Base-by-base conservation (phyloP, 1,140 invertebrate genomes). In the Leptopilina boulardi region DNA sequence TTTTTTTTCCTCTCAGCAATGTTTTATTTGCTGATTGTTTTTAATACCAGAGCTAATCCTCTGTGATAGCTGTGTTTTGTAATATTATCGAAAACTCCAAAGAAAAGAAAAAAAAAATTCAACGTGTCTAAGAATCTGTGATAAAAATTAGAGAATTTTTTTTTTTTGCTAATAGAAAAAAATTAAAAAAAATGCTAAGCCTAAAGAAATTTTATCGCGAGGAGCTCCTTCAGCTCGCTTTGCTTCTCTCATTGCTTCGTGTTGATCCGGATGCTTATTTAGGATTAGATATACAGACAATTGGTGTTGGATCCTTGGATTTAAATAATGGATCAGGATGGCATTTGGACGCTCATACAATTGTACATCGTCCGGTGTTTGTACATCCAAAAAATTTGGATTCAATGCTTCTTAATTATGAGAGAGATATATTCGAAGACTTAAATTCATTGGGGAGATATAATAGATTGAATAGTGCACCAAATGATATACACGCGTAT, bases 151-250 rank as follows among this genome's bases (percentile, higher is more conserved):
- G 70, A 66, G 34, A 51, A 5, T 51, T 18, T 51, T 42, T 42
- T 42, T 42, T 11, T 11, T 6, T 42, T 9, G n/a, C n/a, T n/a
- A n/a, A n/a, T 75, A 21, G 75, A 77, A 73, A 73, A 78, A 72
- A 74, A 15, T n/a, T n/a, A 30, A 3, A 70, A 74, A 91, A 87
- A 82, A 95, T 96, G 94, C 90, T 95, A 85, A 93, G 93, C 74
- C 86, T 95, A 77, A 96, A 96, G 88, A 96, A 96, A 88, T 87
- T 95, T 4, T 95, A 95, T 79, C 92, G 94, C 18, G 95, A 97
- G 85, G 96, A 96, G 89, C 90, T 97, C 70, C 89, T 97, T 18
- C 94, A 96, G 81, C 90, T 97, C 6, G 95, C 96, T 6, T 89
- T 97, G 74, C 90, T 97, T 19, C 91, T 97, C 18, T 96, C 95